Evolutionary conservation across 1,140 invertebrate genomes (phyloP).

Genomic region (Brachionus plicatilis): DNA sequence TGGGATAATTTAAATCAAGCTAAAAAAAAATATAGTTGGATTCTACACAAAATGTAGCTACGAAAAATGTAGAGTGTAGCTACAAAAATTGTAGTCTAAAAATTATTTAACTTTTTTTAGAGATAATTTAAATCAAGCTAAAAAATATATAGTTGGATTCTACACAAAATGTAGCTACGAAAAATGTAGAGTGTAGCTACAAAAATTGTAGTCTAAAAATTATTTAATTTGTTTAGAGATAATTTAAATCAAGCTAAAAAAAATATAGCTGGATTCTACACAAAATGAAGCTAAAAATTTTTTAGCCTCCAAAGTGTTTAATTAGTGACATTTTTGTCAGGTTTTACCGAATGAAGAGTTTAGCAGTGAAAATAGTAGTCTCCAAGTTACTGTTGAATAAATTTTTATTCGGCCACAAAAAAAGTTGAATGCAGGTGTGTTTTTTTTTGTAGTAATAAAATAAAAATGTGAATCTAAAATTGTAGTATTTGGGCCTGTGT

Average conservation of each 20-base stretch:
- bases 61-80: neutral
- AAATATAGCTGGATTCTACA: neutral
- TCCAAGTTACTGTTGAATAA: too few species aligned
- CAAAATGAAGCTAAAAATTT: neutral
- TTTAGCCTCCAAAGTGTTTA: neutral
- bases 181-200: neutral
- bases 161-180: neutral
- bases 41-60: neutral
- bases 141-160: neutral
- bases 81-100: neutral
- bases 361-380: too few species aligned
- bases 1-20: neutral
- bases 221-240: neutral
- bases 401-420: too few species aligned
- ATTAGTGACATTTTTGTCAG: too few species aligned
- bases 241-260: neutral
- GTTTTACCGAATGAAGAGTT: too few species aligned
- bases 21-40: neutral
- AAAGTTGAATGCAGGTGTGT: too few species aligned
- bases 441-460: too few species aligned
- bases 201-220: neutral
- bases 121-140: neutral
- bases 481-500: neutral
- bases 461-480: too few species aligned
- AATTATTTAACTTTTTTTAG: neutral